These are phyloP conservation scores for Parotia lawesii DNA, from an alignment of 2,113 vertebrate genomes.

Conservation along the genomic window DNA sequence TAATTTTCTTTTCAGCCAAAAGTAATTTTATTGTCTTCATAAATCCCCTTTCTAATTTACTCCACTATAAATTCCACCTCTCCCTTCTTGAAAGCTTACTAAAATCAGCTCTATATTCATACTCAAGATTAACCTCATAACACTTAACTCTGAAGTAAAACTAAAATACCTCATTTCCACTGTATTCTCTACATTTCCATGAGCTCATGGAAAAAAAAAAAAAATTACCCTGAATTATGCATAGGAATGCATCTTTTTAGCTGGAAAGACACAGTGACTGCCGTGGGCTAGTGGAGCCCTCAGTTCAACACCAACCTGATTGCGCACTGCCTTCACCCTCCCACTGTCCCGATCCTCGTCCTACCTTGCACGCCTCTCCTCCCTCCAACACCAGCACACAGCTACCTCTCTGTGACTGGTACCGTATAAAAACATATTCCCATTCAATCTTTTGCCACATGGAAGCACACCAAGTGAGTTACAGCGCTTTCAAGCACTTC, in stretches of 20 bases:
- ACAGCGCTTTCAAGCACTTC: neutral
- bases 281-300: neutral
- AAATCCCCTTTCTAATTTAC: neutral
- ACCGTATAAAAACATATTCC: neutral
- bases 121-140: neutral
- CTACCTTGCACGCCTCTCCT: neutral
- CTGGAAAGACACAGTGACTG: neutral
- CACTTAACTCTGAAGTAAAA: neutral
- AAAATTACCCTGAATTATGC: neutral
- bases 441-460: neutral
- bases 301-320: neutral
- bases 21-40: neutral
- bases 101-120: neutral
- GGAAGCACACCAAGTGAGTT: neutral
- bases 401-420: neutral
- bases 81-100: neutral
- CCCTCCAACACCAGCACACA: neutral
- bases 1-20: neutral
- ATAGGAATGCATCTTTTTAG: neutral
- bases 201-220: neutral
- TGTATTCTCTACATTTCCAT: neutral
- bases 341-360: neutral
- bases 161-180: neutral
- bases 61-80: neutral
- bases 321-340: rapidly evolving